Evolutionary conservation across 2,113 vertebrate genomes (phyloP), one percentile per base, ranked within the genome.

Genomic region (Seriola dumerili): DNA sequence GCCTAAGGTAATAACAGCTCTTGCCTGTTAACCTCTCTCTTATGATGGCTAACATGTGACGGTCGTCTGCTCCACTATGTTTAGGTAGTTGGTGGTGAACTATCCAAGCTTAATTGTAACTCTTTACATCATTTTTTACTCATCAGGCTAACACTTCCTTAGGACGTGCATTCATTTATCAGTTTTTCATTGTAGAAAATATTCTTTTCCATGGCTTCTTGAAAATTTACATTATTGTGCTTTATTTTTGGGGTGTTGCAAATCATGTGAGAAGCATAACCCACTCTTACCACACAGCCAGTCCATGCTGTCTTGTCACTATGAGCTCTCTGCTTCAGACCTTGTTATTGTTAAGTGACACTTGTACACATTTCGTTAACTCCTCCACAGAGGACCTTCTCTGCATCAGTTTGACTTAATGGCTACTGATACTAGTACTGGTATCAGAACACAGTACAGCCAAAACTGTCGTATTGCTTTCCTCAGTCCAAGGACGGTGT

Each of bases 311-410:
- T 61, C 29, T 12, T 64, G 21, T 73, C 36, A 65, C 55, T 48
- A 4, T 64, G 32, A 34, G 4, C 63, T 74, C 25, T 38, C 38
- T 59, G 57, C 55, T 63, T 69, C 58, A 78, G 57, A 65, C 0
- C 25, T 69, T 69, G 64, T 68, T 80, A 64, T 81, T 64, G 59
- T 69, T 40, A 70, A 78, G 38, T 65, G 70, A 50, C 58, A 61
- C 77, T 74, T 69, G 48, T 59, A 23, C 36, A 46, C 65, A 70
- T 52, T 61, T 67, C 8, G 0, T 74, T 32, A 36, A 48, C 74
- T 63, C 72, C 71, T 46, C 71, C 58, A 67, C 71, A 76, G 19
- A 62, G 32, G 12, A 14, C 57, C 32, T 17, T 54, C 8, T 40
- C 23, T 36, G 19, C 62, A 66, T n/a, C 1, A 21, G 5, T 38